These are phyloP conservation scores for Halcyon smyrnensis DNA, from an alignment of 2,797 vertebrate species.

Conservation along the genomic window DNA sequence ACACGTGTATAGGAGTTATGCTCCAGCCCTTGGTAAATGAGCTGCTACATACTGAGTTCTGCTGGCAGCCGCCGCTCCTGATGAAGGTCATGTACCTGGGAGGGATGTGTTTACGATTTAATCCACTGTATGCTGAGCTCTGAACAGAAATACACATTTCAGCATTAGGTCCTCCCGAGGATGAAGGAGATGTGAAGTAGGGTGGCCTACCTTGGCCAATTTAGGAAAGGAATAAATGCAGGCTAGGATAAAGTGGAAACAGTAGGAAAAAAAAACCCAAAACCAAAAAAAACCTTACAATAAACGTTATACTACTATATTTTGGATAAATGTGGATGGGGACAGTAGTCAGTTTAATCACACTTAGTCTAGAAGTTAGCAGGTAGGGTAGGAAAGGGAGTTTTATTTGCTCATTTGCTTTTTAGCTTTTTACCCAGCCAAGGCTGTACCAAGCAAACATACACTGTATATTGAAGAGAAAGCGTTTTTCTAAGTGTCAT, in stretches of 20 bases:
- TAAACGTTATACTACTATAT: background rate
- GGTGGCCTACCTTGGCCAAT: background rate
- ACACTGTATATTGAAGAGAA: background rate
- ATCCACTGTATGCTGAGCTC: background rate
- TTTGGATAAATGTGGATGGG: background rate
- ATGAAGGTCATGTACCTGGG: background rate
- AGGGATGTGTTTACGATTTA: background rate
- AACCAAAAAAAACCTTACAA: background rate
- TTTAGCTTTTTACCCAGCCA: background rate
- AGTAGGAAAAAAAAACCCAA: background rate
- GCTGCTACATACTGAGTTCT: background rate
- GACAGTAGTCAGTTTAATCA: background rate
- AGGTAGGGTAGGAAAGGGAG: background rate
- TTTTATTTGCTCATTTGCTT: background rate
- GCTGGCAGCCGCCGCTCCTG: background rate
- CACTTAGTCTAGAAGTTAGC: background rate
- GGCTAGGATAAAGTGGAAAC: background rate
- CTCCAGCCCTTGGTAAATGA: background rate
- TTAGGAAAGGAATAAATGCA: background rate
- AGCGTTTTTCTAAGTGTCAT: background rate
- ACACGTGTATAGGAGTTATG: rapidly evolving
- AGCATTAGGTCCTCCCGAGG: background rate
- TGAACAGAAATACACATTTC: background rate
- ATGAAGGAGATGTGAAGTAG: background rate
- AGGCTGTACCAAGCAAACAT: background rate